Conservation (phyloP, 2,113 vertebrate species). For the Glareola pratincola region DNA sequence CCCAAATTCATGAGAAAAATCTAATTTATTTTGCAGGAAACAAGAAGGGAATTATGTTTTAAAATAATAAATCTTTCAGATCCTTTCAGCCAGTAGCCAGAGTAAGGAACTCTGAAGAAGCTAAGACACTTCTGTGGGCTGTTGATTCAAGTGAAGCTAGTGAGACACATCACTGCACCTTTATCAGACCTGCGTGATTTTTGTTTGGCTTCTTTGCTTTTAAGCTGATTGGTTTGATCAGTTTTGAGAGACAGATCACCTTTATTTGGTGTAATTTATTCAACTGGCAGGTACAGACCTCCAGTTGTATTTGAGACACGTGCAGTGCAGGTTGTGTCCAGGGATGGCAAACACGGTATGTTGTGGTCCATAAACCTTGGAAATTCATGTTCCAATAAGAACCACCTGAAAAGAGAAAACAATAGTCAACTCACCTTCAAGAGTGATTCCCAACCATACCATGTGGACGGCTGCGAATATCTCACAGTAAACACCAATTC, state of each 20-base stretch:
- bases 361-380: neutral
- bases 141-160: neutral
- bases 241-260: neutral
- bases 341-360: neutral
- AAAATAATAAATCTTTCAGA: neutral
- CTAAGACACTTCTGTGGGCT: neutral
- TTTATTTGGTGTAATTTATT: neutral
- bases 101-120: neutral
- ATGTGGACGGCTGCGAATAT: neutral
- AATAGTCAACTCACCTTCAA: neutral
- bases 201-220: neutral
- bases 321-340: neutral
- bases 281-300: neutral
- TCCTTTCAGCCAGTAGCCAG: neutral
- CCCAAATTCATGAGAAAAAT: neutral
- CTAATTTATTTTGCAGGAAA: neutral
- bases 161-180: neutral
- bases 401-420: neutral
- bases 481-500: accelerated
- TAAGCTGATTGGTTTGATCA: neutral
- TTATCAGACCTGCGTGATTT: neutral
- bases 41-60: neutral
- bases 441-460: neutral
- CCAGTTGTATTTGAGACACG: neutral
- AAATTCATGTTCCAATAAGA: neutral